Percentiles rank a stretch among this genome's conserved stretches.
Evolutionary conservation across 2,113 vertebrate species (phyloP).

Genomic region (Vimba vimba): DNA sequence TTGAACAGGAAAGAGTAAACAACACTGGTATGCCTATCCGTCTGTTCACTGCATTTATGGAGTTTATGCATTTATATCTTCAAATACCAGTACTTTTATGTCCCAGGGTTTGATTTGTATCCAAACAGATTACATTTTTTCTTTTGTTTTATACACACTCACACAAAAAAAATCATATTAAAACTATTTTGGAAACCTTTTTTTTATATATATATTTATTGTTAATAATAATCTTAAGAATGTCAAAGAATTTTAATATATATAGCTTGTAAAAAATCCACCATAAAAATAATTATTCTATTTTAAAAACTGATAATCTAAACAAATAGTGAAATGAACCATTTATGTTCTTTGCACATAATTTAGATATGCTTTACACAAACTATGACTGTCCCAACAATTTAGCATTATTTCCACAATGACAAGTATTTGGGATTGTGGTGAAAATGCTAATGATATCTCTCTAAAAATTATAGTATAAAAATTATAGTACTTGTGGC

Average conservation of each 20-base stretch:
- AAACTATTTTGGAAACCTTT: neutral
- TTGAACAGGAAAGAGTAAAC: slow-evolving; percentile 23
- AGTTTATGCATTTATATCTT: neutral
- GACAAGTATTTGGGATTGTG: too few relatives aligned
- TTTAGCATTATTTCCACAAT: too few relatives aligned
- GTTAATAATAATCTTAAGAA: neutral
- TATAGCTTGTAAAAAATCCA: too few relatives aligned
- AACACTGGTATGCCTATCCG: neutral
- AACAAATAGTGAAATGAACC: too few relatives aligned
- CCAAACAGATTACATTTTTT: neutral
- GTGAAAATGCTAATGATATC: too few relatives aligned
- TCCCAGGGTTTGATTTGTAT: neutral
- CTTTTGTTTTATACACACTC: neutral
- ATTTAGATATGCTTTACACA: too few relatives aligned
- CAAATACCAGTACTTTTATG: neutral
- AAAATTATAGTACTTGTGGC: too few relatives aligned
- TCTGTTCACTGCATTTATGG: neutral
- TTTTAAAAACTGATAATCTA: too few relatives aligned
- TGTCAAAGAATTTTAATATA: neutral
- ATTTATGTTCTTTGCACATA: too few relatives aligned
- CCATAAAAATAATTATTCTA: too few relatives aligned
- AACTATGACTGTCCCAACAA: too few relatives aligned
- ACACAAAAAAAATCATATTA: neutral
- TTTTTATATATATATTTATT: neutral
- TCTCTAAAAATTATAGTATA: too few relatives aligned